Percentiles rank a stretch among this genome's conserved stretches.
phyloP scores from a whole-genome alignment of 2,888 invertebrate genomes.

The Philhelius pedissequus region DNA sequence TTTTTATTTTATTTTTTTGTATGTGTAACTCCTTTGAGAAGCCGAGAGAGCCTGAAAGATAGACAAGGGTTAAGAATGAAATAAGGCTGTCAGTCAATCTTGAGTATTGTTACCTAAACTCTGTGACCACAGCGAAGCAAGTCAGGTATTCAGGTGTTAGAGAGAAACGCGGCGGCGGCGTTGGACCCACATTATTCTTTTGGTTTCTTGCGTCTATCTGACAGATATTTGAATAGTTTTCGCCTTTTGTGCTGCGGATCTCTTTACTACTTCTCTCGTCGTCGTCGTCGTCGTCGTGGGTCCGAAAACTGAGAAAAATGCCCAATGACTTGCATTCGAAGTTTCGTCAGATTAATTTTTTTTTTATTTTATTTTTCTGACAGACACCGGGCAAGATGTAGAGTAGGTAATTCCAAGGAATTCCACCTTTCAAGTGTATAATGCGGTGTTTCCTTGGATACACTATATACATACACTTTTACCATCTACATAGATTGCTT shows the following conservation, averaged over 20 bases:
- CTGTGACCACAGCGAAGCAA: slow-evolving; percentile 19
- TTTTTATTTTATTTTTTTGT: no score
- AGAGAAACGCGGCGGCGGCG: not conserved
- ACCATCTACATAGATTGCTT: not conserved
- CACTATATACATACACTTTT: no score
- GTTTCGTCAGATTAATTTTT: slow-evolving; percentile 47
- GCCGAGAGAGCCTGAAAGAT: not conserved
- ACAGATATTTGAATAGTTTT: slow-evolving; percentile 67
- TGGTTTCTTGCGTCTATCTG: slow-evolving; percentile 18
- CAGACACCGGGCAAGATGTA: not conserved
- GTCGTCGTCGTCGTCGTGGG: slow-evolving; percentile 10
- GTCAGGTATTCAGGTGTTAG: slow-evolving; percentile 35
- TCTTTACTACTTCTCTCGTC: not conserved
- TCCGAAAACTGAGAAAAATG: slow-evolving; percentile 6
- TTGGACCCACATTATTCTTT: slow-evolving; percentile 53
- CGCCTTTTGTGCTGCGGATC: slow-evolving; percentile 52
- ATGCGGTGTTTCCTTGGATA: slow-evolving; percentile 44
- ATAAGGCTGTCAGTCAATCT: slow-evolving; percentile 54
- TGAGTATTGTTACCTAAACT: slow-evolving; percentile 43
- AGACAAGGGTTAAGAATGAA: slow-evolving; percentile 29
- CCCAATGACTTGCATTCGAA: slow-evolving; percentile 58
- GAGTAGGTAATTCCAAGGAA: slow-evolving; percentile 50
- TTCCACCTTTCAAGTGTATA: slow-evolving; percentile 62
- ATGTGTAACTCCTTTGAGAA: slow-evolving; percentile 10
- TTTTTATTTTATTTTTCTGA: not conserved